Conservation (phyloP, 2,797 vertebrate species). For the Alosa sapidissima region DNA sequence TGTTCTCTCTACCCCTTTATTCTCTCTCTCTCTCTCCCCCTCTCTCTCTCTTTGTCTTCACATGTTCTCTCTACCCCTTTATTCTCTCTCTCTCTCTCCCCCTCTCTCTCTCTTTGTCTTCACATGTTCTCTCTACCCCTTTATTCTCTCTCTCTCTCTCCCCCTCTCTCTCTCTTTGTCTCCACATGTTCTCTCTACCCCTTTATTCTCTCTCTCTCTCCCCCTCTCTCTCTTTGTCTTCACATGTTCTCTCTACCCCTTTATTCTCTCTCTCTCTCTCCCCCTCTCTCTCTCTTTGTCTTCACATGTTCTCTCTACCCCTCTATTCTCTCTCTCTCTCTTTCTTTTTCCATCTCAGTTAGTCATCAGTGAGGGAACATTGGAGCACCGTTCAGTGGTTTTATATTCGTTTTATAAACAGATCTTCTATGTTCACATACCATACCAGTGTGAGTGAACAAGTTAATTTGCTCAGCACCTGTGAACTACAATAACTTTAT, state of each 20-base stretch:
- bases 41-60: constrained; percentile 32
- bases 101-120: constrained; percentile 31
- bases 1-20: background rate
- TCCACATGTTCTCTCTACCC: constrained; percentile 3
- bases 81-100: constrained; percentile 33
- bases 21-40: constrained; percentile 30
- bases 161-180: constrained; percentile 42
- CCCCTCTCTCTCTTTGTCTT: background rate
- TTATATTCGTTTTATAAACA: background rate
- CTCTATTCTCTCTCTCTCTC: constrained; percentile 34
- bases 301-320: background rate
- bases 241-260: too few relatives aligned
- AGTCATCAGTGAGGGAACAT: background rate
- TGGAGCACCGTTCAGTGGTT: background rate
- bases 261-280: too few relatives aligned
- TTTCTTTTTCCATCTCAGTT: background rate
- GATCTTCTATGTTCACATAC: background rate
- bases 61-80: background rate
- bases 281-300: constrained; percentile 30
- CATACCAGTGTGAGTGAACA: background rate
- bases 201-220: constrained; percentile 34
- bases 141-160: constrained; percentile 27
- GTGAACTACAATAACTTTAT: background rate
- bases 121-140: background rate
- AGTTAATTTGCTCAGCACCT: background rate